These are phyloP conservation scores for Neoitamus cyanurus DNA, from an alignment of 2,888 invertebrate genomes.

Conservation along the genomic window DNA sequence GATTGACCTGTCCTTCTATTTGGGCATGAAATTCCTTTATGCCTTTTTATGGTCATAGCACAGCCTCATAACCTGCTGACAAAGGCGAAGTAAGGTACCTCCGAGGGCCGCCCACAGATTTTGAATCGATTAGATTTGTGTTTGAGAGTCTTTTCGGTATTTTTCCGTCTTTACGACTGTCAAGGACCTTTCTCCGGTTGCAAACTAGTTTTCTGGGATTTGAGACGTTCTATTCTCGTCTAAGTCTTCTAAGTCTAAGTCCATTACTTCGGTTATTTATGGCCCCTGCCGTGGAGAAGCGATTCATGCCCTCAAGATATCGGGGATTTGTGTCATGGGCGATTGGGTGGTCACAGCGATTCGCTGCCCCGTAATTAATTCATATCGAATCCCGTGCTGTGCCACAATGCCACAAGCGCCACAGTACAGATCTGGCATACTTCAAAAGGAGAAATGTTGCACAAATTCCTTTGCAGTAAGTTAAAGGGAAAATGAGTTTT, in stretches of 20 bases:
- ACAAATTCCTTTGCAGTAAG: slow-evolving; percentile 19
- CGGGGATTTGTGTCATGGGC: background rate
- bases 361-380: background rate
- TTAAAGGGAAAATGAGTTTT: slow-evolving; percentile 17
- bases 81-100: background rate
- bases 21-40: background rate
- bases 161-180: slow-evolving; percentile 7
- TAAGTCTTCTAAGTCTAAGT: too few relatives aligned
- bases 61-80: background rate
- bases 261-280: slow-evolving; percentile 19
- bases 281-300: background rate
- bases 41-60: background rate
- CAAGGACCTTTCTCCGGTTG: slow-evolving; percentile 36
- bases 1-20: background rate
- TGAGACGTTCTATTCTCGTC: background rate
- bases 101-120: background rate
- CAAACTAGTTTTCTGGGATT: slow-evolving; percentile 32
- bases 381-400: background rate
- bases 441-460: background rate
- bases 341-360: background rate
- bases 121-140: slow-evolving; percentile 25
- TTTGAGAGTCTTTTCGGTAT: background rate
- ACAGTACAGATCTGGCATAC: background rate
- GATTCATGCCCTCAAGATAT: background rate
- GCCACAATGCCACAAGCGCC: background rate